Evolutionary conservation across 2,113 vertebrate genomes (phyloP), one percentile per base, ranked within the genome.

Genomic region (Geococcyx californianus): DNA sequence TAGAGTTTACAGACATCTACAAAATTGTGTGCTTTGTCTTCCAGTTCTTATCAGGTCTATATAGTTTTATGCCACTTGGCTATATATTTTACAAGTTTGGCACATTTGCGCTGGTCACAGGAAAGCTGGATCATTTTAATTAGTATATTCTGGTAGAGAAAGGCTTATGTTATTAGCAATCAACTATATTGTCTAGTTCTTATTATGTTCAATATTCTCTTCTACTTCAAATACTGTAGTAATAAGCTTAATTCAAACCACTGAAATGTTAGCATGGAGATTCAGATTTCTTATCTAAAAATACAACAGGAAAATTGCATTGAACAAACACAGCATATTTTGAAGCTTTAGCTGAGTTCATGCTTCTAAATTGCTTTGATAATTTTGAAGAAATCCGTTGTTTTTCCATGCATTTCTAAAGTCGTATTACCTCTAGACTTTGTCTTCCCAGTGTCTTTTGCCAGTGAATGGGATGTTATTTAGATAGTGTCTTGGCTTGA

Each of bases 171-270:
- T 84, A 42, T 55, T 90, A 77, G 6, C 34, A 90, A 26, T 90
- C 24, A 63, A 60, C 59, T 84, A 19, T 69, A 7, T 74, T 70
- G 47, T 84, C 52, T 87, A 28, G 21, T 83, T 80, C 54, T 51
- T 86, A 26, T 21, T 82, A 18, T 77, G 21, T 74, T 92, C 3
- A 1, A 49, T 84, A 31, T 66, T 90, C 16, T 70, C 4, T 77
- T 91, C 12, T 83, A 25, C 86, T 93, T 73, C 9, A 81, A 78
- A 63, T 51, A 18, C 64, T 81, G 23, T 67, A 70, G 73, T 63
- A 96, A 84, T 69, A 88, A 85, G 40, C 26, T 70, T 93, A 74
- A 54, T 77, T 72, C 59, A 84, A 92, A 90, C 29, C 34, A n/a
- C 29, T 52, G 29, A 68, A 75, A 84, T 69, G 9, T 81, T 94